These are phyloP conservation scores for Melanostigma gelatinosum DNA, from an alignment of 2,113 vertebrate species.

Conservation along the genomic window DNA sequence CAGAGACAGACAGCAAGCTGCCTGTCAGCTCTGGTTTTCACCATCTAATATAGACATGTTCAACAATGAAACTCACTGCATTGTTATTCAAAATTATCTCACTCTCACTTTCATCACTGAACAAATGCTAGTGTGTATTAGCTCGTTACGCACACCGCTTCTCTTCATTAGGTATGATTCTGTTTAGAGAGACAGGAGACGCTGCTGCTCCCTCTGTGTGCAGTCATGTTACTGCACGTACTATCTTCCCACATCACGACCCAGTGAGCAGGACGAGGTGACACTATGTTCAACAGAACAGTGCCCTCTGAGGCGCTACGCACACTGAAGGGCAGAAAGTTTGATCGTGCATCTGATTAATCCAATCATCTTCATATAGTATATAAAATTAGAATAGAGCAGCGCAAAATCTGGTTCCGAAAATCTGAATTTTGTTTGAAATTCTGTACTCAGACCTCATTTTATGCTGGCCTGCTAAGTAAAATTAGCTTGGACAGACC, in stretches of 20 bases:
- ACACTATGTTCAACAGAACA: not conserved
- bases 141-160: not conserved
- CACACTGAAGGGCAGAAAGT: not conserved
- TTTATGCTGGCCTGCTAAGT: no score
- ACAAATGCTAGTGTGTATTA: conserved; percentile 13
- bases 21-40: not conserved
- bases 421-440: no score
- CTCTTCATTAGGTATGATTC: conserved; percentile 25
- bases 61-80: not conserved
- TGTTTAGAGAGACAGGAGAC: not conserved
- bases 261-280: not conserved
- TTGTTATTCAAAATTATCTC: conserved; percentile 17
- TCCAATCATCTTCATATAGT: no score
- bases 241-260: not conserved
- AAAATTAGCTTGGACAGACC: no score
- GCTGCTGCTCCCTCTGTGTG: not conserved
- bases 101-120: not conserved
- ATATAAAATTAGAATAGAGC: no score
- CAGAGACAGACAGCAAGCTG: not conserved
- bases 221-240: not conserved
- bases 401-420: no score
- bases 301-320: not conserved
- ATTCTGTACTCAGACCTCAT: no score
- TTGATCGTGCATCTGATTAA: not conserved
- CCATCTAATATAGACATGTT: conserved; percentile 10